Conservation (phyloP, 2,888 invertebrate species). For the Brachyptera risi region DNA sequence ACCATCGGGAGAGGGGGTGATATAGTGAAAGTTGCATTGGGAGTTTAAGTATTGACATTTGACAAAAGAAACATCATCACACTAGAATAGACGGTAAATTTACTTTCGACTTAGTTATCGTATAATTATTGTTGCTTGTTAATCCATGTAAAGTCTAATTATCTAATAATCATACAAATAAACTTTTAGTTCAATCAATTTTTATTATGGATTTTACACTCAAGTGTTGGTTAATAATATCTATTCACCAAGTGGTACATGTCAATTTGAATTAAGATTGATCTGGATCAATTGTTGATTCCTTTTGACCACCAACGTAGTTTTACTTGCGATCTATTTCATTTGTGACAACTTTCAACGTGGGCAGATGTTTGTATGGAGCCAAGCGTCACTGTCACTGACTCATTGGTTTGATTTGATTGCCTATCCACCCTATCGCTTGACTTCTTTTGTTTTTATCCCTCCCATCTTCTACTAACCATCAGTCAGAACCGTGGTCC, state of each 20-base stretch:
- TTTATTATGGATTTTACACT: no score
- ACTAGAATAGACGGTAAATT: background rate
- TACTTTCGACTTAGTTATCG: background rate
- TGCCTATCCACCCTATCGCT: background rate
- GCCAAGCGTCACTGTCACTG: background rate
- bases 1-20: background rate
- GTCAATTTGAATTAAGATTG: no score
- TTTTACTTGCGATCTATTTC: no score
- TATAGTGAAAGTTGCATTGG: constrained; percentile 4
- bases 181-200: no score
- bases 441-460: background rate
- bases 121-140: background rate
- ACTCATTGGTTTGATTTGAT: constrained; percentile 7
- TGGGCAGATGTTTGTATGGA: no score
- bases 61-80: background rate
- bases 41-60: constrained; percentile 2
- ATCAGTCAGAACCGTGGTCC: no score
- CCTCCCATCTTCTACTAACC: background rate
- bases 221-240: no score
- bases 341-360: no score
- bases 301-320: no score
- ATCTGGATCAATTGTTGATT: no score
- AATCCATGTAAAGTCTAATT: background rate
- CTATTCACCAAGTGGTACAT: no score
- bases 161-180: no score